Conservation (phyloP, 35 echinoderm and acorn worm genomes). For the Apostichopus japonicus region DNA sequence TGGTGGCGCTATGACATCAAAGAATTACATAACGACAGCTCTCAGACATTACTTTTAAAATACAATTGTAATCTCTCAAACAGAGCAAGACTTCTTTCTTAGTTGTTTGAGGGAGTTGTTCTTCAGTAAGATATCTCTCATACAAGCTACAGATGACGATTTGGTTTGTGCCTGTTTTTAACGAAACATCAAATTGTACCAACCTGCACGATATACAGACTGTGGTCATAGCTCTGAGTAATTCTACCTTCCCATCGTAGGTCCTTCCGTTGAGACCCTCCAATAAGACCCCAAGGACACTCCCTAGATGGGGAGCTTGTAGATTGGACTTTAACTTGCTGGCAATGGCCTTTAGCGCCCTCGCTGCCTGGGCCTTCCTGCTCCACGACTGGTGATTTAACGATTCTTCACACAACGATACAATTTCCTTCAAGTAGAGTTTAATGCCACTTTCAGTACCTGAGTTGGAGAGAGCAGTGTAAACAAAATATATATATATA, state of each 20-base stretch:
- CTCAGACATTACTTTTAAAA: no score
- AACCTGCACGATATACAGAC: slow-evolving; percentile 95
- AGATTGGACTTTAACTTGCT: slow-evolving; percentile 85
- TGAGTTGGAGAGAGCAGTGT: neutral
- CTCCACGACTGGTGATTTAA: slow-evolving; percentile 89
- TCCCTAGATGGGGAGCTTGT: slow-evolving; percentile 84
- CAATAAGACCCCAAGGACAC: slow-evolving; percentile 67
- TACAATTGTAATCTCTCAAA: no score
- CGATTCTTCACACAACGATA: slow-evolving; percentile 72
- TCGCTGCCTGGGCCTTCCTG: slow-evolving; percentile 87
- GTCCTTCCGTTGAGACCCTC: slow-evolving; percentile 89
- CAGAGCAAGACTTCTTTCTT: no score
- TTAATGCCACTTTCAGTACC: slow-evolving; percentile 95
- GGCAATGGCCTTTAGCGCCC: slow-evolving; percentile 81
- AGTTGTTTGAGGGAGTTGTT: no score
- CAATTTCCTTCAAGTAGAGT: slow-evolving; percentile 85
- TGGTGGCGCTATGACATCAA: no score
- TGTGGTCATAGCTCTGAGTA: slow-evolving; percentile 74
- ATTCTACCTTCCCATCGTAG: slow-evolving; percentile 95
- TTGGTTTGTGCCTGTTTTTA: no score
- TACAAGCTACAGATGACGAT: no score
- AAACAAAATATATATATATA: no score
- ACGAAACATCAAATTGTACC: neutral
- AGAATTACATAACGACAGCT: no score
- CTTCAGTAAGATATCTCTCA: no score